phyloP scores from a whole-genome alignment of 2,797 vertebrate genomes.

The Hippopotamyrus pictus region DNA sequence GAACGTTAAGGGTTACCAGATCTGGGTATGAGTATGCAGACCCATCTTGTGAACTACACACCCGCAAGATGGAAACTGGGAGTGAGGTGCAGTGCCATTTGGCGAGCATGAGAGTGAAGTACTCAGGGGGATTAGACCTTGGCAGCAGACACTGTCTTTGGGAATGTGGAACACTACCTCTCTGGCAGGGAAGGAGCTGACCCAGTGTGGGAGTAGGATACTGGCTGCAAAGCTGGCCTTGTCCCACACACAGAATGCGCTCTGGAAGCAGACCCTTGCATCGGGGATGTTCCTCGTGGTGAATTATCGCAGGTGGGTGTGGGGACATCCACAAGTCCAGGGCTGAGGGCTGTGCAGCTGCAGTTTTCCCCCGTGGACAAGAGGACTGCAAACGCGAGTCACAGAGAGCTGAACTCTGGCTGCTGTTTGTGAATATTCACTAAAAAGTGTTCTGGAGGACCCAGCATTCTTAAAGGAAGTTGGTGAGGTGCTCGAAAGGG shows the following conservation, averaged over 20 bases:
- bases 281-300: background rate
- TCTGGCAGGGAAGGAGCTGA: background rate
- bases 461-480: background rate
- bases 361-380: background rate
- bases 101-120: background rate
- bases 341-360: background rate
- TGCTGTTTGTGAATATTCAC: background rate
- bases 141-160: background rate
- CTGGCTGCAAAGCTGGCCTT: background rate
- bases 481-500: background rate
- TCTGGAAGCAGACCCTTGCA: background rate
- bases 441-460: background rate
- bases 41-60: background rate
- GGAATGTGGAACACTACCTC: background rate
- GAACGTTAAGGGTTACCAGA: background rate
- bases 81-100: background rate
- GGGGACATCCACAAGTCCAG: background rate
- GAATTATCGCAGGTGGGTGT: background rate
- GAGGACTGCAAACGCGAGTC: background rate
- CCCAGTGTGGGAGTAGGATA: background rate
- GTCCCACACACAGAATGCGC: background rate
- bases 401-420: background rate
- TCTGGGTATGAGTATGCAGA: background rate
- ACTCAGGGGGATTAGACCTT: background rate
- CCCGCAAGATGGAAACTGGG: background rate